Conservation (phyloP, 2,888 invertebrate genomes). For the Lysandra bellargus region DNA sequence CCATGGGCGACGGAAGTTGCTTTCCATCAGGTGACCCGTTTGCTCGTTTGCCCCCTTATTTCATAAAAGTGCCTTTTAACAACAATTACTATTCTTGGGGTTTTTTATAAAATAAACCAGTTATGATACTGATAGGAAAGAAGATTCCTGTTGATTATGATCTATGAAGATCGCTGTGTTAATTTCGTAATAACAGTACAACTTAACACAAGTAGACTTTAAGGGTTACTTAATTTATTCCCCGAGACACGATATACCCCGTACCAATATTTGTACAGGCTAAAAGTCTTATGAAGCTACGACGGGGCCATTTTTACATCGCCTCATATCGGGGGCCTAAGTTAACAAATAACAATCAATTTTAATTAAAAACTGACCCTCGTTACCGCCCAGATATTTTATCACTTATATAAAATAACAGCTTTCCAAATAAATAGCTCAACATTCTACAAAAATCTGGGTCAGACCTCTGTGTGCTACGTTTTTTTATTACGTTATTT, state of each 20-base stretch:
- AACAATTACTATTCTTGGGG: too few relatives aligned
- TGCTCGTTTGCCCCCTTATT: too few relatives aligned
- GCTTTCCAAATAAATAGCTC: not conserved
- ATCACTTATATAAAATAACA: not conserved
- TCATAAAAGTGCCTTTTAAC: too few relatives aligned
- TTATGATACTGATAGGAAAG: too few relatives aligned
- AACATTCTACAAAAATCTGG: not conserved
- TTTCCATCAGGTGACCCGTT: too few relatives aligned
- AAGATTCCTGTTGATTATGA: too few relatives aligned
- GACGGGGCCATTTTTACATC: not conserved
- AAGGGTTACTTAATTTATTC: constrained; percentile 31
- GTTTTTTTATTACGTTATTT: too few relatives aligned
- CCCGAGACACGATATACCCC: not conserved
- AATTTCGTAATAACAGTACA: too few relatives aligned
- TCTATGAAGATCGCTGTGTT: too few relatives aligned
- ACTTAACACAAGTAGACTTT: not conserved
- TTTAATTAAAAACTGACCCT: constrained; percentile 3
- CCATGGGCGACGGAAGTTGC: too few relatives aligned
- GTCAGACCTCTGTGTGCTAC: too few relatives aligned
- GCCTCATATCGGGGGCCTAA: not conserved
- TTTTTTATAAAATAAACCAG: too few relatives aligned
- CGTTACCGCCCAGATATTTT: not conserved
- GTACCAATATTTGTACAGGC: not conserved
- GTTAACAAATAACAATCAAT: not conserved
- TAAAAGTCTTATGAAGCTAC: not conserved